These are phyloP conservation scores for Meloidogyne chitwoodi DNA, from an alignment of 1,140 invertebrate species.

Conservation along the genomic window DNA sequence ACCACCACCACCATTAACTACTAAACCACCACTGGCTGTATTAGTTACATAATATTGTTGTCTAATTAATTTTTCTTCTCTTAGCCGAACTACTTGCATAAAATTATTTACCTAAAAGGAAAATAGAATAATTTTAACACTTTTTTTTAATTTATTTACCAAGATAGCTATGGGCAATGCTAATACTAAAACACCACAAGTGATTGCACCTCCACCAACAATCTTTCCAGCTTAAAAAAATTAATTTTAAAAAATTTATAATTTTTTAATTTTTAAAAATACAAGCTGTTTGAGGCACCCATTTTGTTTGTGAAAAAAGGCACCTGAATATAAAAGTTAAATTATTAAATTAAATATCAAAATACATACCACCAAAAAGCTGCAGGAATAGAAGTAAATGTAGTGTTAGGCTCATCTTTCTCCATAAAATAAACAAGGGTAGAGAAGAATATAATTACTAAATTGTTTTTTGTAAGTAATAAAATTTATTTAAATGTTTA, in stretches of 20 bases:
- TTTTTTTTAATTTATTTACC: slow-evolving; percentile 26
- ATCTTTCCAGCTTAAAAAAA: slow-evolving; percentile 49
- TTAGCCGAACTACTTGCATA: slow-evolving; percentile 57
- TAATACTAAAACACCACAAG: slow-evolving; percentile 54
- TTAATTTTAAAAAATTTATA: slow-evolving; percentile 1
- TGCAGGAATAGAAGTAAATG: slow-evolving; percentile 60
- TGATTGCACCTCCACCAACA: slow-evolving; percentile 55
- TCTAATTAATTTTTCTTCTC: slow-evolving; percentile 59
- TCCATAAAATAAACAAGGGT: slow-evolving; percentile 61
- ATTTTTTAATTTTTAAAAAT: slow-evolving; percentile 2
- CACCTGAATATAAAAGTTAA: slow-evolving; percentile 21
- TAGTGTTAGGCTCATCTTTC: slow-evolving; percentile 57
- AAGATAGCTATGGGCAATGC: slow-evolving; percentile 56
- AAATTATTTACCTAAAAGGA: slow-evolving; percentile 56
- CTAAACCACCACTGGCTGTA: neutral
- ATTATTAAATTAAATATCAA: neutral
- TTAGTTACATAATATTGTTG: slow-evolving; percentile 31
- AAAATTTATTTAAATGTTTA: no score
- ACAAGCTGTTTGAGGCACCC: slow-evolving; percentile 51
- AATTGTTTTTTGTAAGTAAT: no score
- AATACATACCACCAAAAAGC: slow-evolving; percentile 58
- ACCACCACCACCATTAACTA: neutral
- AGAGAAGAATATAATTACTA: slow-evolving; percentile 60
- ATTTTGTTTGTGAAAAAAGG: slow-evolving; percentile 46
- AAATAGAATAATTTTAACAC: neutral